Conservation (phyloP, 2,888 invertebrate species). For the Entomobrya proxima region DNA sequence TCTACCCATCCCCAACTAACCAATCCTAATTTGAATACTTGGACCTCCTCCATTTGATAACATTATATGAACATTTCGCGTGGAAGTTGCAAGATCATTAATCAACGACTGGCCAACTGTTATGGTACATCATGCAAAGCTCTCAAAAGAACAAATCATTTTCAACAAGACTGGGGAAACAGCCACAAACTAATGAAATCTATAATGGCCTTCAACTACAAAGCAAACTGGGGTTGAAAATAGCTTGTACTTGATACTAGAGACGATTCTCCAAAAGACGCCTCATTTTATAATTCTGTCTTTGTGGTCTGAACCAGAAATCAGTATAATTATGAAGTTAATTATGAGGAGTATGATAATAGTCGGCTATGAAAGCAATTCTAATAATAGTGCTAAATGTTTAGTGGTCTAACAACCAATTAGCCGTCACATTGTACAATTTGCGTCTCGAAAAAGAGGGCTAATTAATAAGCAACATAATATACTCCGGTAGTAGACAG, state of each 20-base stretch:
- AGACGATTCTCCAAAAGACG: not conserved
- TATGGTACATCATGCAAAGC: too few species aligned
- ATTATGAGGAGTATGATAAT: slow-evolving; percentile 10
- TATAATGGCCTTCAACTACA: not conserved
- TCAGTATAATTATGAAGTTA: not conserved
- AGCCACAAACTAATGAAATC: not conserved
- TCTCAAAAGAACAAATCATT: too few species aligned
- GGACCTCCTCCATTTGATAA: too few species aligned
- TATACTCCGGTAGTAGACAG: not conserved
- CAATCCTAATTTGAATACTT: too few species aligned
- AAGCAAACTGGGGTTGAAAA: not conserved
- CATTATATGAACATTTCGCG: too few species aligned
- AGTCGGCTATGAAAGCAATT: not conserved
- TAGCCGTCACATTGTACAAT: slow-evolving; percentile 10
- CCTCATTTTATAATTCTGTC: not conserved
- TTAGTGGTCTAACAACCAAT: not conserved
- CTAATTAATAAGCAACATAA: slow-evolving; percentile 13
- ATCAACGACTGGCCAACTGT: too few species aligned
- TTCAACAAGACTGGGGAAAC: too few species aligned
- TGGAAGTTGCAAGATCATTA: too few species aligned
- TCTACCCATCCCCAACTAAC: too few species aligned
- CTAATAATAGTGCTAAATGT: slow-evolving; percentile 51
- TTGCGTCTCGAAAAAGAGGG: slow-evolving; percentile 25
- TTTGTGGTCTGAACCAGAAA: not conserved
- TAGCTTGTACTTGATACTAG: not conserved